phyloP scores from a whole-genome alignment of 2,113 vertebrate genomes.

The Pleuronectes platessa region DNA sequence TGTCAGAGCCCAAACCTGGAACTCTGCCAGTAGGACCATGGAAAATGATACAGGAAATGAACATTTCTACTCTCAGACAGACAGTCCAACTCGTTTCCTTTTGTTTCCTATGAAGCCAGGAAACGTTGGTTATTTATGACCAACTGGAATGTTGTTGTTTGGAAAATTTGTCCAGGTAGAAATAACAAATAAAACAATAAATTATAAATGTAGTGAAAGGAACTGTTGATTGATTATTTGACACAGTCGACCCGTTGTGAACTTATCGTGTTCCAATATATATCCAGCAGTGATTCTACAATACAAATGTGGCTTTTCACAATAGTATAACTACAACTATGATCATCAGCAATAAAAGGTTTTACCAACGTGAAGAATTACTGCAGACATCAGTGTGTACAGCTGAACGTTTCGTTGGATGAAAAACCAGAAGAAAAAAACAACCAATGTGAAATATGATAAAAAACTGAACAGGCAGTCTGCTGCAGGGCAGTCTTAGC shows the following conservation, averaged over 20 bases:
- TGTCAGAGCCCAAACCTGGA: conserved; percentile 66
- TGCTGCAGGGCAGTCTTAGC: not conserved
- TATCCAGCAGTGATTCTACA: not conserved
- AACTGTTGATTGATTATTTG: not conserved
- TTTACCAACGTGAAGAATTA: conserved; percentile 5
- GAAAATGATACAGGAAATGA: conserved; percentile 70
- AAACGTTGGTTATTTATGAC: conserved; percentile 24
- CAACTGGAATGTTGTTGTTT: conserved; percentile 11
- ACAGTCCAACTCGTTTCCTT: conserved; percentile 20
- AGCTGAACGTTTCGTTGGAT: conserved; percentile 2
- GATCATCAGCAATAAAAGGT: not conserved
- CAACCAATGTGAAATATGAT: not conserved
- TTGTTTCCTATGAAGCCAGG: conserved; percentile 24
- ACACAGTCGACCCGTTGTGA: not conserved
- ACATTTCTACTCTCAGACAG: conserved; percentile 36
- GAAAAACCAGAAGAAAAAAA: not conserved
- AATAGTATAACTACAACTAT: conserved; percentile 9
- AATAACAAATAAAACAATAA: not conserved
- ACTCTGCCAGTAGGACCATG: conserved; percentile 18
- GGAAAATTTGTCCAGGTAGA: not conserved
- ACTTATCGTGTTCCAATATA: not conserved
- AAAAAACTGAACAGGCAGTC: not conserved
- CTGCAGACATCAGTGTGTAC: conserved; percentile 23
- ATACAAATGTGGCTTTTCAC: not conserved
- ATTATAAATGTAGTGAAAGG: not conserved